phyloP scores from a whole-genome alignment of 1,140 invertebrate species.

The Aphis craccivora region DNA sequence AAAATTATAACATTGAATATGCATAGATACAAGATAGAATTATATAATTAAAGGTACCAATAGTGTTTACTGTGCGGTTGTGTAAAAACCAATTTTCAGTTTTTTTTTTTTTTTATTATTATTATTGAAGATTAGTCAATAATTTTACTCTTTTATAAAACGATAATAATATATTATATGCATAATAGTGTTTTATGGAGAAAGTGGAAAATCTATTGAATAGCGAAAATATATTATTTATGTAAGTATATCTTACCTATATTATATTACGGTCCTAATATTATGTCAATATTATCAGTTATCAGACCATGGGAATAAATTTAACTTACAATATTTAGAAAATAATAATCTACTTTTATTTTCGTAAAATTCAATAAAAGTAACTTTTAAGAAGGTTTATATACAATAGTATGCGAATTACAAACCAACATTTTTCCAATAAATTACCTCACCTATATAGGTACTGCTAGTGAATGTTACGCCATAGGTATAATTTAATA shows the following conservation, averaged over 20 bases:
- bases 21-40: neutral
- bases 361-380: neutral
- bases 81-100: neutral
- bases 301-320: neutral
- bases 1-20: neutral
- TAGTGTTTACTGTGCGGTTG: neutral
- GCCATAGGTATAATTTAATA: neutral
- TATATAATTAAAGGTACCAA: neutral
- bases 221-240: neutral
- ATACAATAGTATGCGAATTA: neutral
- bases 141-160: slow-evolving; percentile 7
- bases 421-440: neutral
- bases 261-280: neutral
- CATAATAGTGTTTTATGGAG: neutral
- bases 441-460: neutral
- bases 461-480: neutral
- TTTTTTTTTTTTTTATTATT: neutral
- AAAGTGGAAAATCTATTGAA: neutral
- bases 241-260: neutral
- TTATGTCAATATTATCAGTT: slow-evolving; percentile 11
- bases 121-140: neutral
- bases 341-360: neutral
- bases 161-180: neutral
- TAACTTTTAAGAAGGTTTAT: neutral
- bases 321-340: neutral